Percentiles rank a stretch among this genome's conserved stretches.
phyloP scores from a whole-genome alignment of 2,113 vertebrate genomes.

The Coracopsis vasa region DNA sequence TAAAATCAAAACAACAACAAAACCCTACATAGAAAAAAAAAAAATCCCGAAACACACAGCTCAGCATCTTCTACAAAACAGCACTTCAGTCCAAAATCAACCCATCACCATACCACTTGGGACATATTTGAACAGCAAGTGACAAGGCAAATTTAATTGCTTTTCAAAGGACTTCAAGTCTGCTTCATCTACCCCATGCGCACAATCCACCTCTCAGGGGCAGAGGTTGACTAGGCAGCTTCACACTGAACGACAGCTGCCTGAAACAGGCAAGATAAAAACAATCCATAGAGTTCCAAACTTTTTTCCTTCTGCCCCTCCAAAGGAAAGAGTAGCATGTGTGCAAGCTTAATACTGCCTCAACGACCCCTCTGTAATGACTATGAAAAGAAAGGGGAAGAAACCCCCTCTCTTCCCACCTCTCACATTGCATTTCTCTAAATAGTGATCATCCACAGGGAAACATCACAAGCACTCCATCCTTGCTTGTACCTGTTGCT shows the following conservation, averaged over 20 bases:
- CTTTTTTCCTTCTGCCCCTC: not conserved
- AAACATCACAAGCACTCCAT: not conserved
- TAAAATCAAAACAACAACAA: not conserved
- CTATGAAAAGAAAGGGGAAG: not conserved
- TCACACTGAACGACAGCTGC: not conserved
- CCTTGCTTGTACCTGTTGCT: not conserved
- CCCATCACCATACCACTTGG: not conserved
- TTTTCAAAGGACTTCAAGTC: not conserved
- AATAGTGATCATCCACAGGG: not conserved
- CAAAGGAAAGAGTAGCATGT: not conserved
- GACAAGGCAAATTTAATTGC: not conserved
- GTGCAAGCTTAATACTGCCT: not conserved
- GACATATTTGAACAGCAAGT: not conserved
- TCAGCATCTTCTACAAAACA: not conserved
- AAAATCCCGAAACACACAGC: not conserved
- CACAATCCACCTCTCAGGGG: not conserved
- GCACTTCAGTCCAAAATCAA: not conserved
- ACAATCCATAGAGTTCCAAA: not conserved
- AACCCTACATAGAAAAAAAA: not conserved
- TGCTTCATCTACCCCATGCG: not conserved
- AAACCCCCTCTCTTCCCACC: not conserved
- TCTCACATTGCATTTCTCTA: not conserved
- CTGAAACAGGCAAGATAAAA: not conserved
- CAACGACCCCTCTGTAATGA: not conserved
- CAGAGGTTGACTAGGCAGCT: not conserved